Percentiles rank a stretch among this genome's conserved stretches.
Conservation (phyloP, 2,113 vertebrate species). For the Microcebus lehilahytsara region DNA sequence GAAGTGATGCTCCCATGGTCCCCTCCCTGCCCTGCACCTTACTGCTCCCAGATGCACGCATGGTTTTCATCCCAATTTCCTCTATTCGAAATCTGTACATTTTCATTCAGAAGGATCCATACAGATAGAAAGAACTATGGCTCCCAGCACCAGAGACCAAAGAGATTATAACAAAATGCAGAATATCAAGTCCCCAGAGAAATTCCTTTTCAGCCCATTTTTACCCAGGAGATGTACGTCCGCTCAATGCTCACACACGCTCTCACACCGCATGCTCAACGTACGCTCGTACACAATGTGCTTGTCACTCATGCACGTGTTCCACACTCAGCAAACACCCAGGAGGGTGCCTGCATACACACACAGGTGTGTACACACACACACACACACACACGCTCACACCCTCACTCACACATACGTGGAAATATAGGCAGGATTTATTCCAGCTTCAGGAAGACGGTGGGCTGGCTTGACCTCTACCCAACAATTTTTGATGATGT, state of each 20-base stretch:
- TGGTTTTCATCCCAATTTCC: background rate
- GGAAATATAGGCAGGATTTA: background rate
- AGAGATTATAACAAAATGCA: slow-evolving; percentile 49
- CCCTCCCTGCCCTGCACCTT: background rate
- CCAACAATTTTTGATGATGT: slow-evolving; percentile 29
- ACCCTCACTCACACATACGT: fast-evolving
- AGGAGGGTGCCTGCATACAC: too few relatives aligned
- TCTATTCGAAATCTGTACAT: background rate
- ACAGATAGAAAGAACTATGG: background rate
- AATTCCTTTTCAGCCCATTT: background rate
- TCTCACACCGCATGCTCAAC: fast-evolving
- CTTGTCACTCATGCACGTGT: background rate
- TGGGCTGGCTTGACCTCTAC: background rate
- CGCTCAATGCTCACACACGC: background rate
- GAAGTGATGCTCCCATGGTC: background rate
- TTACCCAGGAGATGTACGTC: background rate
- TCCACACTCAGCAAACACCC: background rate
- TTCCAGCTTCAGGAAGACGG: background rate
- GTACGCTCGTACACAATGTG: too few relatives aligned
- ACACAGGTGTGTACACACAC: too few relatives aligned
- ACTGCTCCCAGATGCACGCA: fast-evolving
- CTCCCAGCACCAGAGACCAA: slow-evolving; percentile 66
- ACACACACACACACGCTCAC: background rate
- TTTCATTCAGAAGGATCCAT: background rate
- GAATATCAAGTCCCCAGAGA: background rate